Base-by-base conservation (phyloP, 1,140 invertebrate genomes). In the Drusus annulatus region DNA sequence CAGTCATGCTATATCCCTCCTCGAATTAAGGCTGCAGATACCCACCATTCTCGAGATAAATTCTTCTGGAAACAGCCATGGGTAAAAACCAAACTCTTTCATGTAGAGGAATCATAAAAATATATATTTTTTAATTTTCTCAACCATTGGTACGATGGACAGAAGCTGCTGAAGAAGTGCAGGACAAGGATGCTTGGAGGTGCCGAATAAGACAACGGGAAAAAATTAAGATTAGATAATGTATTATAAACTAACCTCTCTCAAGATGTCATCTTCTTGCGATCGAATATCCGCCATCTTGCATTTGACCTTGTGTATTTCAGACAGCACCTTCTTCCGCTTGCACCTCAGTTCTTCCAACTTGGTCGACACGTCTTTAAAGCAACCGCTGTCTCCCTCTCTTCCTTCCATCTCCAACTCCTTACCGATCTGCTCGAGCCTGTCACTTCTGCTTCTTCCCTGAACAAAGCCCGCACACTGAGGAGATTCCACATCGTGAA, bases 181-280 rank as follows among this genome's bases (percentile, higher is more conserved):
- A 28, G 5, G 25, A 28, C 25, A 28, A 5, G 25, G 25, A 28
- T 28, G 25, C 25, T 5, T 28, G 25, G 25, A 28, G 25, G 25
- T 5, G 5, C 25, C 25, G 5, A n/a, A n/a, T n/a, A n/a, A 28
- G 5, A 28, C 7, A 0, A 36, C 8, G 8, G 3, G 8, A 36
- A 0, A 36, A 36, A 7, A 36, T 36, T 3, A 36, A 4, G 8
- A 45, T 13, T 1, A 7, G 28, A 63, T 23, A 16, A 63, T 2
- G 13, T 25, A n/a, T n/a, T n/a, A n/a, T n/a, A n/a, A n/a, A 84
- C 84, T 86, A 88, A 96, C 95, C 92, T 96, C 95, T 91, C 94
- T 90, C 45, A 94, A 91, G 21, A 95, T 93, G 87, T 97, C 95
- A 86, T 95, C 94, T 85, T 96, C 94, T 85, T 96, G 95, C 21